Evolutionary conservation across 2,113 vertebrate genomes (phyloP).

Genomic region (Marmota monax): DNA sequence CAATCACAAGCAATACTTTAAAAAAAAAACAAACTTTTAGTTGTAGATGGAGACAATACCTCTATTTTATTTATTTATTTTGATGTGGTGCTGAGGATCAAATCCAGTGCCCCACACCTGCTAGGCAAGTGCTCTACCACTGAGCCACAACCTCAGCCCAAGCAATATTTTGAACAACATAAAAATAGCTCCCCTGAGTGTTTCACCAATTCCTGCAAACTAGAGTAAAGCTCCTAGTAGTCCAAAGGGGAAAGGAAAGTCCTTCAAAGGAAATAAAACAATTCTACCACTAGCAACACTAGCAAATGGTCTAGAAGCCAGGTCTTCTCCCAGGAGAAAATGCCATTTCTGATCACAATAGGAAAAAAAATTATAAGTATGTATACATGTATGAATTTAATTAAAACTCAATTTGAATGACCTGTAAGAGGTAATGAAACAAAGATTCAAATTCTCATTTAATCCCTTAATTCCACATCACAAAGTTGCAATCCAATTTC

Average conservation of each 20-base stretch:
- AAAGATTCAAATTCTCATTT: not conserved
- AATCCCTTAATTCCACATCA: slow-evolving; percentile 63
- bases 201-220: not conserved
- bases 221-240: not conserved
- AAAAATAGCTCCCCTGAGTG: not conserved
- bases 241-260: accelerated
- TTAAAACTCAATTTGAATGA: slow-evolving; percentile 26
- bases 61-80: too few relatives aligned
- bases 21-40: too few relatives aligned
- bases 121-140: too few relatives aligned
- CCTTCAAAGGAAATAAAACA: not conserved
- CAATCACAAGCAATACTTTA: too few relatives aligned
- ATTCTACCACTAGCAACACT: not conserved
- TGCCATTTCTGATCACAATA: slow-evolving; percentile 17
- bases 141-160: too few relatives aligned
- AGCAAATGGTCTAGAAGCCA: not conserved
- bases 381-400: not conserved
- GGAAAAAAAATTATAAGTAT: not conserved
- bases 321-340: slow-evolving; percentile 1
- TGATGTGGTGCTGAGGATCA: too few relatives aligned
- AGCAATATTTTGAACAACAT: not conserved
- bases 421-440: slow-evolving; percentile 11
- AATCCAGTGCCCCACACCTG: too few relatives aligned
- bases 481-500: slow-evolving; percentile 43
- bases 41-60: too few relatives aligned